Percentiles rank a stretch among this genome's conserved stretches.
Evolutionary conservation across 2,797 vertebrate species (phyloP).

Genomic region (Mus caroli): DNA sequence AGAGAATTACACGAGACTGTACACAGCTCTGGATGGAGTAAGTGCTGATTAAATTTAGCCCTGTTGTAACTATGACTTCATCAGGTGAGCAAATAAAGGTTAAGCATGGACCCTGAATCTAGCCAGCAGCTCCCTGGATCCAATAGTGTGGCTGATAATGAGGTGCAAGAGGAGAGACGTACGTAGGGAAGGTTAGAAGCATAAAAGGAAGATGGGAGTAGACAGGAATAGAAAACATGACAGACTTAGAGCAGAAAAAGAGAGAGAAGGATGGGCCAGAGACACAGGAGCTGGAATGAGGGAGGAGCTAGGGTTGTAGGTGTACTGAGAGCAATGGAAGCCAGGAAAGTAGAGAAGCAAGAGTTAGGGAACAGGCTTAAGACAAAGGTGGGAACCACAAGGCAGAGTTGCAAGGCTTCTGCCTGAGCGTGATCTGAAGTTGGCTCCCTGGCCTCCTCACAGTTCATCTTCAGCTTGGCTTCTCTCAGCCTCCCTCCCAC

Average conservation of each 20-base stretch:
- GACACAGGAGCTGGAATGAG: neutral
- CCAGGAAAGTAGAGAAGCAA: neutral
- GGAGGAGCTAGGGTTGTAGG: neutral
- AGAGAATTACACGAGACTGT: neutral
- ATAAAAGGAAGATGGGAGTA: neutral
- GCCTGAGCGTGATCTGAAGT: neutral
- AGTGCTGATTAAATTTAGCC: slow-evolving; percentile 27
- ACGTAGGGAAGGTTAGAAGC: neutral
- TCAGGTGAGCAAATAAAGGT: neutral
- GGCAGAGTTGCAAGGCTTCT: neutral
- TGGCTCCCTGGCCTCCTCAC: neutral
- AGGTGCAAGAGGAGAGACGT: neutral
- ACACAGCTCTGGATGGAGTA: neutral
- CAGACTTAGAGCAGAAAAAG: neutral
- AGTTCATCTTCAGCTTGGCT: slow-evolving; percentile 70
- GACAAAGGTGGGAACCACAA: slow-evolving; percentile 48
- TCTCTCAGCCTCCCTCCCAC: slow-evolving; percentile 26
- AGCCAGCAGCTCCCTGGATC: neutral
- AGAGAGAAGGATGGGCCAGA: neutral
- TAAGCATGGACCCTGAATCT: neutral
- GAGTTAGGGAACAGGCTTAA: neutral
- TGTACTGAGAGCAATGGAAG: neutral
- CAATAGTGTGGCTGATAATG: neutral
- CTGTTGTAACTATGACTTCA: slow-evolving; percentile 6
- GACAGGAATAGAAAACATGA: neutral